A percentile compares a stretch with the other conserved stretches of the same genome.
phyloP scores from a whole-genome alignment of 2,113 vertebrate genomes.

The Lophius piscatorius region DNA sequence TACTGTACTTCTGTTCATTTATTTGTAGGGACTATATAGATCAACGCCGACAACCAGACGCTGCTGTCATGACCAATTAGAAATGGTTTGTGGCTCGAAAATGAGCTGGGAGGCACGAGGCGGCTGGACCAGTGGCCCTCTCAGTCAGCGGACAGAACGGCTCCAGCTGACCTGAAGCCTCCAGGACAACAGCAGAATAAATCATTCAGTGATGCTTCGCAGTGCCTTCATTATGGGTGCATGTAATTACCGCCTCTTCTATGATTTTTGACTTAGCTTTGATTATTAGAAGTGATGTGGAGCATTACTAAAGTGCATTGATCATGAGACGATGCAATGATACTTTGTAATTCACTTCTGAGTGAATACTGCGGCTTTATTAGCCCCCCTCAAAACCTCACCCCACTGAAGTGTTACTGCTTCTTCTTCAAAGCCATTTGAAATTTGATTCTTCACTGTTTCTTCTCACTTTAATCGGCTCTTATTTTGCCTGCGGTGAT shows the following conservation, averaged over 20 bases:
- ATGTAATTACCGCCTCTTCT: constrained; percentile 65
- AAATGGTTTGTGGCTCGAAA: constrained; percentile 66
- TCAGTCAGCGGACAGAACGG: constrained; percentile 53
- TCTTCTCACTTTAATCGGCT: constrained; percentile 41
- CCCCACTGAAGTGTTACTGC: constrained; percentile 35
- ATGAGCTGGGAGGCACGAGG: constrained; percentile 45
- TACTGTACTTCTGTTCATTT: neutral
- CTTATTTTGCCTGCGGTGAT: constrained; percentile 42
- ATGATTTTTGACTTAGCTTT: constrained; percentile 57
- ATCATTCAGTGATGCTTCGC: constrained; percentile 68
- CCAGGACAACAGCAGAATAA: constrained; percentile 18
- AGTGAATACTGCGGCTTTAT: constrained; percentile 38
- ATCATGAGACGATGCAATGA: constrained; percentile 57
- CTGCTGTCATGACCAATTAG: constrained; percentile 72
- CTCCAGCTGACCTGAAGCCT: constrained; percentile 23
- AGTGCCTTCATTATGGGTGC: constrained; percentile 54
- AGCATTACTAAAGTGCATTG: constrained; percentile 58
- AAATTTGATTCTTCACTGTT: constrained; percentile 46
- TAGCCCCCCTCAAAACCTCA: constrained; percentile 30
- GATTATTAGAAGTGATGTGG: constrained; percentile 40
- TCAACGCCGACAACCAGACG: constrained; percentile 70
- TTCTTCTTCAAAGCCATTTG: constrained; percentile 43
- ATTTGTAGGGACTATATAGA: constrained; percentile 45
- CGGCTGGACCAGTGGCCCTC: constrained; percentile 59
- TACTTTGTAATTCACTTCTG: constrained; percentile 43